These are phyloP conservation scores for Beris morrisii DNA, from an alignment of 2,888 invertebrate species.

Conservation along the genomic window DNA sequence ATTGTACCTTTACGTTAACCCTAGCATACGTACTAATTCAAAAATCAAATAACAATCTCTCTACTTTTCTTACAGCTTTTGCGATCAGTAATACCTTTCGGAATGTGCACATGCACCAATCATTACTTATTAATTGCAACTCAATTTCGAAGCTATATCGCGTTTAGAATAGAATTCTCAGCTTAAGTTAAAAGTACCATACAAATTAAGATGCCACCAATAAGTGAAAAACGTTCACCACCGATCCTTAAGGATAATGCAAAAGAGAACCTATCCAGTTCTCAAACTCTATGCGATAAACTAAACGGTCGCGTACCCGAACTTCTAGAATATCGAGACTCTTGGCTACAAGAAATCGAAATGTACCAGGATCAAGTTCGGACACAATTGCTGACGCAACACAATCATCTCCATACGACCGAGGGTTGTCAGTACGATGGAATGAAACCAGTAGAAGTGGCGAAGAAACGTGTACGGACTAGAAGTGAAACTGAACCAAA, in stretches of 20 bases:
- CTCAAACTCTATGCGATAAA: slow-evolving; percentile 24
- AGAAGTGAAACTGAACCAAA: slow-evolving; percentile 43
- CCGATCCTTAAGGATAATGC: slow-evolving; percentile 36
- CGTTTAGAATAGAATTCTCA: too few relatives aligned
- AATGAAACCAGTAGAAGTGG: slow-evolving; percentile 10
- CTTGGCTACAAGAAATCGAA: slow-evolving; percentile 55
- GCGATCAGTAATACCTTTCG: too few relatives aligned
- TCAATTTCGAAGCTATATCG: too few relatives aligned
- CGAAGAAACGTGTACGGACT: slow-evolving; percentile 39
- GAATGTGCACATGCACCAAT: too few relatives aligned
- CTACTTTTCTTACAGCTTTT: too few relatives aligned
- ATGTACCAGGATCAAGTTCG: slow-evolving; percentile 51
- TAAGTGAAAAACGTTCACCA: slow-evolving; percentile 52
- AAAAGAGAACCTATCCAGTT: slow-evolving; percentile 36
- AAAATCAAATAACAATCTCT: too few relatives aligned
- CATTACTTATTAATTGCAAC: too few relatives aligned
- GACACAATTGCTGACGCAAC: slow-evolving; percentile 45
- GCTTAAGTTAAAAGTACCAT: background rate
- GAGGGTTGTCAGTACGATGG: slow-evolving; percentile 24
- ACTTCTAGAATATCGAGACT: slow-evolving; percentile 54
- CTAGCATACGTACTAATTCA: too few relatives aligned
- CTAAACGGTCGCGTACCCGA: slow-evolving; percentile 44
- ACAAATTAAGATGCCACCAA: slow-evolving; percentile 52
- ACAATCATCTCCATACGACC: slow-evolving; percentile 45
- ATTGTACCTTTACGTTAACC: too few relatives aligned